Base-by-base conservation (phyloP, 2,113 vertebrate genomes). In the Aramus guarauna region DNA sequence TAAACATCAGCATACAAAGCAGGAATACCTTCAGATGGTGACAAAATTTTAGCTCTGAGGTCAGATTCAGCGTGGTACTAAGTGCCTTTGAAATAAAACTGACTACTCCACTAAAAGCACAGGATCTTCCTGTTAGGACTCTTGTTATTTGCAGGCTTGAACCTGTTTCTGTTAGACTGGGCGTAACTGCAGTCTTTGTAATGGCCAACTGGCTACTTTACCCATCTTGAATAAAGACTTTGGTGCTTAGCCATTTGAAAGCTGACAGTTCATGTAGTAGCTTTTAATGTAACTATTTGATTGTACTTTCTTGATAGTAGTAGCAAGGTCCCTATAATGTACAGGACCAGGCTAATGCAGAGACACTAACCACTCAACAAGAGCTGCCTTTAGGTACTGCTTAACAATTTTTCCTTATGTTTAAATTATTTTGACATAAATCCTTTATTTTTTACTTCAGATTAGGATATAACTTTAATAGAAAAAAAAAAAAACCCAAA, bases 321-420 rank as follows among this genome's bases (percentile, higher is more conserved):
- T 50, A 56, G 63, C 2, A 20, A 4, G 18, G 32, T 30, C 19
- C 11, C 7, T 55, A 4, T 48, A 64, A 37, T 0, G 2, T 34
- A 15, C 22, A 32, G 50, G 34, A 27, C 34, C 5, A n/a, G 21
- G 20, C 43, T 55, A 66, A 43, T 6, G 12, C 37, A 53, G 55
- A 45, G 24, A 15, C 0, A 0, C 5, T 36, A 20, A 30, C 23
- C 17, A 5, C 22, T 37, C 23, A 37, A 63, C 8, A 45, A 2
- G 22, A 66, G 21, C 47, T 59, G 26, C 6, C 50, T 66, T 69
- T n/a, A 60, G 39, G 17, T 43, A 43, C 12, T 23, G 23, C 45
- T 66, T 56, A 60, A 29, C 9, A 58, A 5, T 22, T 62, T 77
- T 55, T 50, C 23, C 17, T 27, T 68, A 32, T 6, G 6, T 55